Evolutionary conservation across 2,888 invertebrate species (phyloP).

Genomic region (Thera britannica): DNA sequence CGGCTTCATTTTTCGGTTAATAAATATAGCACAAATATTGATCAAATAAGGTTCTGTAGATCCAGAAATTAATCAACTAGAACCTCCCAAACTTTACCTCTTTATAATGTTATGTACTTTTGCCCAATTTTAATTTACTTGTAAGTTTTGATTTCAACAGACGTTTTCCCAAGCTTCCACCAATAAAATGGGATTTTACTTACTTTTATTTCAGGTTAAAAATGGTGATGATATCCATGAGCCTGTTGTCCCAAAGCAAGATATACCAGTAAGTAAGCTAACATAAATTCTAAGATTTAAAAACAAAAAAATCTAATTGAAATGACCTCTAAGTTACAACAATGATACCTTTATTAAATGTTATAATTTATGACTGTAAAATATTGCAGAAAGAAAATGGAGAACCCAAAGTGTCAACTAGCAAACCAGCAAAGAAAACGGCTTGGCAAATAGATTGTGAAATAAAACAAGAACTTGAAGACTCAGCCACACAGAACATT

Average conservation of each 20-base stretch:
- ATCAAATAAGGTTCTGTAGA: too few relatives aligned
- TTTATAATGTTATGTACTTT: too few relatives aligned
- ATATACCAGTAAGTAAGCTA: conserved; percentile 26
- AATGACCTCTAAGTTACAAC: too few relatives aligned
- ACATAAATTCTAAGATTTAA: background rate
- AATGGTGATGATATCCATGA: conserved; percentile 37
- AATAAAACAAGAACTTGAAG: conserved; percentile 74
- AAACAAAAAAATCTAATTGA: too few relatives aligned
- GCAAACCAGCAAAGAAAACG: conserved; percentile 55
- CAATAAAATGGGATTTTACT: background rate
- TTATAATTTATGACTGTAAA: background rate
- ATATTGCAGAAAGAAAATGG: conserved; percentile 49
- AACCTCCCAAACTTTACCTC: too few relatives aligned
- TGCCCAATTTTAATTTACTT: background rate
- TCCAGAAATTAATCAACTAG: too few relatives aligned
- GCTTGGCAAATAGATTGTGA: conserved; percentile 78
- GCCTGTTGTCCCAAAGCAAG: conserved; percentile 23
- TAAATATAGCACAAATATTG: too few relatives aligned
- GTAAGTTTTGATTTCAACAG: background rate
- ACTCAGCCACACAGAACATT: conserved; percentile 73
- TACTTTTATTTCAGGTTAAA: conserved; percentile 39
- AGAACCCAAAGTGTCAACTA: conserved; percentile 39
- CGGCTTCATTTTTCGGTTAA: too few relatives aligned
- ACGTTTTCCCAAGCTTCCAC: background rate
- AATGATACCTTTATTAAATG: background rate